Evolutionary conservation across 2,888 invertebrate species (phyloP), one percentile per base, ranked within the genome.

Genomic region (Dorcus parallelipipedus): DNA sequence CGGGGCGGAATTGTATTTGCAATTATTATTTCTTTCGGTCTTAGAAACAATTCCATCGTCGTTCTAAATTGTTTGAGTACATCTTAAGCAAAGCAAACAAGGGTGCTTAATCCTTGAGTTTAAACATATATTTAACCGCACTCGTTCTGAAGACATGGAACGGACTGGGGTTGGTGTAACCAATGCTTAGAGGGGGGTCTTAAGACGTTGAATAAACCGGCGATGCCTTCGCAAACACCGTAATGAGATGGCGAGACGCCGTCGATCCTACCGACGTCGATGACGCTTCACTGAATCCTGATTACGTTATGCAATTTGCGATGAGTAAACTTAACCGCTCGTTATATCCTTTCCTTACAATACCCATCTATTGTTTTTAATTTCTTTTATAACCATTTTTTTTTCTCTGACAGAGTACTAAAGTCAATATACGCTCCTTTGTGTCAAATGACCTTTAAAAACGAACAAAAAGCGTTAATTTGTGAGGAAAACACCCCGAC

Each of bases 41-140:
- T 33, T 33, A 33, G 26, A 33, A 33, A 33, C 26, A 33, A 33
- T 33, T 33, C 26, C 26, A 33, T 20, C 45, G 20, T 45, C n/a
- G 20, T 56, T 50, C 43, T 56, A 61, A 64, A 61, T 59, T 67
- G 65, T 67, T 67, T 66, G 62, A 63, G 50, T 45, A 63, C 61
- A 61, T 62, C 62, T 68, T 66, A 66, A 64, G 59, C 61, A 64
- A 64, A 63, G 64, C 60, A 67, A 68, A 63, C 64, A 66, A 38
- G 10, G 64, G 67, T 62, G 63, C 54, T 52, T 66, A 67, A 67
- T 67, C 66, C 57, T 57, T 59, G 58, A 61, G 58, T 63, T 65
- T 64, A 57, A 60, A 64, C 26, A 33, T 61, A 62, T 56, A 64
- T 60, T 62, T 59, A 60, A 60, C 65, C 50, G 41, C 45, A 42